Base-by-base conservation (phyloP, 1,140 invertebrate genomes). In the Pseudomyrmex cubaensis region DNA sequence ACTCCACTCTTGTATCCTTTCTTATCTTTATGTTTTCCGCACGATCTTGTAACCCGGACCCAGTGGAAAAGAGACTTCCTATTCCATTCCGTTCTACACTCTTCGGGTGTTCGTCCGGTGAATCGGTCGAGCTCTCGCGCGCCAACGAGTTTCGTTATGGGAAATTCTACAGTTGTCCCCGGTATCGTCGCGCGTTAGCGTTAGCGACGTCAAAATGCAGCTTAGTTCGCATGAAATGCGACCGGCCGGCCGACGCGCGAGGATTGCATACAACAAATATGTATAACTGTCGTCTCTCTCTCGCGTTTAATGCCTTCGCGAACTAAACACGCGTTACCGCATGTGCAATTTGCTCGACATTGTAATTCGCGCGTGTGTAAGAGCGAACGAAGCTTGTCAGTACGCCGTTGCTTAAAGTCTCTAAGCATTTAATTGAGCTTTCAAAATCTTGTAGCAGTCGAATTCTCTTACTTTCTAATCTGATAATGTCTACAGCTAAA, bases 131-230 rank as follows among this genome's bases (percentile, higher is more conserved):
- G 12, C 61, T 82, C 48, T 20, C 35, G 76, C 52, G 64, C 72
- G 72, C 50, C 15, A 90, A 90, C 83, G 74, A 85, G 85, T 85
- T 89, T 86, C 64, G 74, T 89, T 87, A 84, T 82, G 89, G 82
- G 52, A 80, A 85, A 89, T 91, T 90, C 87, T 92, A 76, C 87
- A 90, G 88, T 92, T 89, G 85, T 90, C 85, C 85, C 87, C 77
- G 82, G 75, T 87, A 87, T 63, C 75, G 64, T 44, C 12, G 66
- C 72, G 62, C 57, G 54, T 61, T 78, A 80, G 20, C 76, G 64
- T 80, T 59, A 80, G 76, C 66, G 66, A 72, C 67, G 54, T 48
- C 66, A 80, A 80, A 80, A 80, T 67, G 66, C 76, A 80, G 76
- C 76, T 80, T 80, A 80, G 76, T 80, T 44, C 66, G 67, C 76